phyloP scores from a whole-genome alignment of 2,797 vertebrate genomes.

The Pangasius krempfi region DNA sequence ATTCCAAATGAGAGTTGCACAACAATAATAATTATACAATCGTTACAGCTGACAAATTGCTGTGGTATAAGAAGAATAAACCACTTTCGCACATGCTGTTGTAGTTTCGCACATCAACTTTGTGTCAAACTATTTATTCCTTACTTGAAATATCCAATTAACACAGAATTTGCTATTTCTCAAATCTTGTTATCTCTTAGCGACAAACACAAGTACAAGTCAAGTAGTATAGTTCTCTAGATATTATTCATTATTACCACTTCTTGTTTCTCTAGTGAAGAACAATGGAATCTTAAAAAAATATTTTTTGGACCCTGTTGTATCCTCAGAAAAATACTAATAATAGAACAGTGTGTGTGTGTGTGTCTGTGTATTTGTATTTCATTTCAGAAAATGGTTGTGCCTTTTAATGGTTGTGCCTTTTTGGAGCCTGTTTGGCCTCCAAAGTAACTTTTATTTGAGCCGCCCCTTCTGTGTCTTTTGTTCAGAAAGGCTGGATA shows the following conservation, averaged over 20 bases:
- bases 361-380: conserved; percentile 15
- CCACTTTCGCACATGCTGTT: not conserved
- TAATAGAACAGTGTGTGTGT: conserved; percentile 11
- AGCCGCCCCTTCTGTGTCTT: not conserved
- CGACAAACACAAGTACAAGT: not conserved
- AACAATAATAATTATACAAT: too few species aligned
- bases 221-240: not conserved
- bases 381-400: conserved; percentile 35
- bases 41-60: not conserved
- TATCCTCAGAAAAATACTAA: conserved; percentile 6
- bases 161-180: not conserved
- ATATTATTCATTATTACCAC: not conserved
- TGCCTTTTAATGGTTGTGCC: conserved; percentile 33
- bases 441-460: conserved; percentile 40
- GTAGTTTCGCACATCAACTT: not conserved
- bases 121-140: not conserved
- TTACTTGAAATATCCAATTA: not conserved
- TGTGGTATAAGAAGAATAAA: not conserved
- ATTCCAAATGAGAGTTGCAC: not conserved
- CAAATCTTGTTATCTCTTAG: not conserved
- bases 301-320: not conserved
- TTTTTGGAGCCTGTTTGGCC: conserved; percentile 15
- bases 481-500: conserved; percentile 44
- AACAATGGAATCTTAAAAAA: not conserved
- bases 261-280: not conserved